Conservation (phyloP, 2,888 invertebrate genomes). For the Cerceris ruficornis region DNA sequence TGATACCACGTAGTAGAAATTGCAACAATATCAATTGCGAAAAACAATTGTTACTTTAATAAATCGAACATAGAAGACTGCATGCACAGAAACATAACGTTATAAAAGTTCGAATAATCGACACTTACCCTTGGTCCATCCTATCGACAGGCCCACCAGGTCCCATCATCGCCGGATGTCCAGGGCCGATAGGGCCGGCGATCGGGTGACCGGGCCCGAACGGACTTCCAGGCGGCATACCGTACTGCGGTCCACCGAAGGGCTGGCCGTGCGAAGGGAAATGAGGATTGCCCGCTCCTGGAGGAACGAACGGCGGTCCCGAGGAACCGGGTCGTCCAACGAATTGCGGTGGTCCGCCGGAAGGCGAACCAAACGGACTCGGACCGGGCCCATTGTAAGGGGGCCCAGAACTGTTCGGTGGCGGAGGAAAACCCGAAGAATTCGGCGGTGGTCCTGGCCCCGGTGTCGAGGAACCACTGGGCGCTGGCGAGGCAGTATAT, state of each 20-base stretch:
- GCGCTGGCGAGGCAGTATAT: conserved; percentile 93
- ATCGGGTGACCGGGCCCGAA: conserved; percentile 87
- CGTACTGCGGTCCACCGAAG: conserved; percentile 86
- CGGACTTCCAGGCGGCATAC: conserved; percentile 88
- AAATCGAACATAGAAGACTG: background rate
- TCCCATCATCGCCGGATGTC: conserved; percentile 86
- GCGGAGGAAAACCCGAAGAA: conserved; percentile 80
- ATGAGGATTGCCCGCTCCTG: conserved; percentile 86
- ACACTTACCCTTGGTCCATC: conserved; percentile 89
- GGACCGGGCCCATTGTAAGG: conserved; percentile 88
- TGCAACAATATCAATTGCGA: too few species aligned
- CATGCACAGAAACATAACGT: background rate
- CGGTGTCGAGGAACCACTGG: conserved; percentile 91
- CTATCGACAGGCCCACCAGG: conserved; percentile 91
- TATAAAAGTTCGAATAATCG: background rate
- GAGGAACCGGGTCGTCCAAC: conserved; percentile 87
- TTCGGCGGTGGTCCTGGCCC: conserved; percentile 87
- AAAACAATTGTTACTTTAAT: background rate
- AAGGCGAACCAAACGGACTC: conserved; percentile 87
- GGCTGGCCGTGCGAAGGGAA: conserved; percentile 85
- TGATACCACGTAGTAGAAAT: too few species aligned
- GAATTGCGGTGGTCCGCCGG: conserved; percentile 85
- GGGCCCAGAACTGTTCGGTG: conserved; percentile 82
- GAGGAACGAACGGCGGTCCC: conserved; percentile 88
- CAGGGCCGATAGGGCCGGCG: conserved; percentile 86